phyloP scores from a whole-genome alignment of 2,113 vertebrate species.

The Seriola rivoliana region DNA sequence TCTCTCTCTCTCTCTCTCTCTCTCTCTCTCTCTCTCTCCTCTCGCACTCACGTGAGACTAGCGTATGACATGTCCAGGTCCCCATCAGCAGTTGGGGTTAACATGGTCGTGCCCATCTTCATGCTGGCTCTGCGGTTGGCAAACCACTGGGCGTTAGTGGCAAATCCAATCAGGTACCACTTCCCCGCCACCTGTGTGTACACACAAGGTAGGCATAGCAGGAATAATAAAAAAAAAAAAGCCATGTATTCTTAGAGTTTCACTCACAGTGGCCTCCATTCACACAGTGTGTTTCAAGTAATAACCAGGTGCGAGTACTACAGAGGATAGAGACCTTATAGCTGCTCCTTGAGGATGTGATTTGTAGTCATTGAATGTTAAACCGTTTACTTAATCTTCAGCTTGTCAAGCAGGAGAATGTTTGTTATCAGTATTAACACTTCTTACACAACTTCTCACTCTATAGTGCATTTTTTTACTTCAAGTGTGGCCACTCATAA shows the following conservation, averaged over 20 bases:
- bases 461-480: too few relatives aligned
- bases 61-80: slow-evolving; percentile 83
- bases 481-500: too few relatives aligned
- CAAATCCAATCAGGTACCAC: slow-evolving; percentile 90
- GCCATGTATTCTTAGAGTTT: neutral
- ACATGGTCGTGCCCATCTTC: slow-evolving; percentile 86
- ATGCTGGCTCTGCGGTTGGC: slow-evolving; percentile 73
- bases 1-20: too few relatives aligned
- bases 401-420: too few relatives aligned
- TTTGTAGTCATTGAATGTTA: neutral
- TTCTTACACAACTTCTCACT: too few relatives aligned
- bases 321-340: too few relatives aligned
- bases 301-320: neutral
- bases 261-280: neutral
- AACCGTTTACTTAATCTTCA: neutral
- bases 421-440: neutral
- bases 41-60: slow-evolving; percentile 73
- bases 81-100: slow-evolving; percentile 77
- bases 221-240: neutral
- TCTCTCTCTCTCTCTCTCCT: neutral
- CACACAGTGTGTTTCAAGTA: neutral
- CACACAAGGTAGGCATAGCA: neutral
- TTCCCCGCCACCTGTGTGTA: slow-evolving; percentile 84
- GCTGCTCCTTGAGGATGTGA: too few relatives aligned
- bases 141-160: slow-evolving; percentile 88